Evolutionary conservation across 2,797 vertebrate species (phyloP), one percentile per base, ranked within the genome.

Genomic region (Anableps anableps): DNA sequence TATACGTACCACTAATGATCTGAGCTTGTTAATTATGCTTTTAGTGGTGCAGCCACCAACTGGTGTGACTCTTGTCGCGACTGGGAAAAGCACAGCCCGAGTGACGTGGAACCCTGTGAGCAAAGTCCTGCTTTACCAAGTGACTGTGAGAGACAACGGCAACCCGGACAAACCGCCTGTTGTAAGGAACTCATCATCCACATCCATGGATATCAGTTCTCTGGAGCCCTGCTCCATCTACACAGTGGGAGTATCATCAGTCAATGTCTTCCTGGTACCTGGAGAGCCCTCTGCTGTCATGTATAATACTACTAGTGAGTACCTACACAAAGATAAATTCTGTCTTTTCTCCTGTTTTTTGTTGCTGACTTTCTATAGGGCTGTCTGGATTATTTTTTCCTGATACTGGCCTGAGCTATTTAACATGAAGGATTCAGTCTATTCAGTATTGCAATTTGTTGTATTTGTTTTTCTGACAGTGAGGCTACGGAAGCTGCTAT

Each of bases 21-120:
- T 70, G 66, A 70, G 26, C 38, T 1, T 71, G 68, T 71, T n/a
- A 26, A 71, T 80, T 88, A n/a, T 84, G 45, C 76, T 83, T 72
- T 41, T 82, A 97, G 96, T 97, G 95, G 86, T 96, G 45, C 93
- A 89, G 82, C 96, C 96, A 6, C 96, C 96, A 41, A 78, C 50
- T 8, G 72, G 66, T 4, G 88, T 96, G 71, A 66, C 1, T 2
- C 14, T 95, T 0, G 72, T 5, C 1, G 0, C 72, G 3, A 89
- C 91, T 41, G 93, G 86, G 26, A 84, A 26, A 58, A 95, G 48
- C 78, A 81, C 87, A 9, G 93, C 86, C 62, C 83, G 0, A 1
- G 86, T 96, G 50, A 85, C 82, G 3, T 97, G 96, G 96, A 29
- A 62, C 10, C 0, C 73, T 5, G 88, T 95, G 0, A 60, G 48